Base-by-base conservation (phyloP, 2,797 vertebrate species). In the Paratrypauchen microcephalus region DNA sequence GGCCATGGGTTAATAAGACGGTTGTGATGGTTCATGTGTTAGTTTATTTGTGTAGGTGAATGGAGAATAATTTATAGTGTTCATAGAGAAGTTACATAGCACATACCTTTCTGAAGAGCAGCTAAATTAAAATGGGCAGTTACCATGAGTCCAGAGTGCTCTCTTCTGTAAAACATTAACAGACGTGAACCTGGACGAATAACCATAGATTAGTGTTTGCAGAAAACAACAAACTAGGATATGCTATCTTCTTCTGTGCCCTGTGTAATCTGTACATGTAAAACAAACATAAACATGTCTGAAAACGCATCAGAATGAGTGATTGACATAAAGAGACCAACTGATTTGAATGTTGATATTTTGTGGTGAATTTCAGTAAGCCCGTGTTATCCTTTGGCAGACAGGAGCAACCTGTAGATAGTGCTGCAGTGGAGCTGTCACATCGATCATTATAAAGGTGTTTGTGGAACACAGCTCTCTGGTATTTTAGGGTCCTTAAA, bases 401-500 rank as follows among this genome's bases (percentile, higher is more conserved):
- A 48, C 69, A 77, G 77, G 81, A 28, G 56, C 11, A 87, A 90
- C 88, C 83, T 89, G 88, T 89, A 72, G 83, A 73, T 75, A 30
- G 13, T 39, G 58, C 24, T 3, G 2, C 55, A 64, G 48, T 19
- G 39, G 11, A 48, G 69, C 65, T 62, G 56, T 69, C 73, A 69
- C 85, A 91, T 91, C 82, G 76, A 90, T 91, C 89, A 87, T 65
- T 72, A 75, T 88, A 76, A 86, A 84, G 75, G 76, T 77, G 80
- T 78, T 76, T 74, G 72, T 66, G 74, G 79, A 81, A 74, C 69
- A 23, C 59, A 19, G 61, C 80, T 83, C 55, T 16, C 66, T 77
- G 83, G 82, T 83, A 84, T 86, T 91, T 90, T 86, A 87, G 78
- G 81, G 86, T 70, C 87, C 85, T 85, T 77, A 82, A 89, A 90